Evolutionary conservation across 2,888 invertebrate genomes (phyloP), one percentile per base, ranked within the genome.

Genomic region (Pseudoips prasinana): DNA sequence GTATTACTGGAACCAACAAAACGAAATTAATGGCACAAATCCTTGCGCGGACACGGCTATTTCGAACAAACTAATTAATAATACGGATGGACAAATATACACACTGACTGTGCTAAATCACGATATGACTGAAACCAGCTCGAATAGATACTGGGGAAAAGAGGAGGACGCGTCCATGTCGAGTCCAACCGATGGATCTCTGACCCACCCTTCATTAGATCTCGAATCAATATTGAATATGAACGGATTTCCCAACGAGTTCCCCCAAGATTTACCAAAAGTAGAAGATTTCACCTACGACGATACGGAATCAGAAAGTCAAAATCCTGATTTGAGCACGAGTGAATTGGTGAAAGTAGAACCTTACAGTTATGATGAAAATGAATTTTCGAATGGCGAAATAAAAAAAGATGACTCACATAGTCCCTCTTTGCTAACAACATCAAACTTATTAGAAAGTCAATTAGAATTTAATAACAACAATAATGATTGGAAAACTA

Each of bases 91-190:
- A 51, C 92, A 93, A 73, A 96, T 96, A 67, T 96, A 96, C 76
- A 96, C 96, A 36, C 84, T 96, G 47, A 96, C 96, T 65, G 95
- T 96, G 72, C 91, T 96, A 68, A 95, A 96, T 78, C 95, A 95
- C 63, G 92, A 93, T 47, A 85, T 90, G 68, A 94, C 94, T 57
- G 92, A 93, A 58, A 77, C 90, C 59, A 81, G 90, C 75, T 87
- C 93, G 65, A 89, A 91, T 75, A 90, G 92, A 42, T 91, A 92
- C 90, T 89, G 93, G 77, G 70, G 90, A 52, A 90, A 94, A 84
- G 90, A 93, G 62, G 92, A 93, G 60, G 91, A 90, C 30, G 90
- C 91, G 5, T 82, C 89, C 7, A 89, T 91, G 69, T 91, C 92
- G 10, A 91, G 92, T 72, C 91, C 92, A 1, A 86, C 87, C 25